phyloP scores from a whole-genome alignment of 2,113 vertebrate genomes.

The Otis tarda region DNA sequence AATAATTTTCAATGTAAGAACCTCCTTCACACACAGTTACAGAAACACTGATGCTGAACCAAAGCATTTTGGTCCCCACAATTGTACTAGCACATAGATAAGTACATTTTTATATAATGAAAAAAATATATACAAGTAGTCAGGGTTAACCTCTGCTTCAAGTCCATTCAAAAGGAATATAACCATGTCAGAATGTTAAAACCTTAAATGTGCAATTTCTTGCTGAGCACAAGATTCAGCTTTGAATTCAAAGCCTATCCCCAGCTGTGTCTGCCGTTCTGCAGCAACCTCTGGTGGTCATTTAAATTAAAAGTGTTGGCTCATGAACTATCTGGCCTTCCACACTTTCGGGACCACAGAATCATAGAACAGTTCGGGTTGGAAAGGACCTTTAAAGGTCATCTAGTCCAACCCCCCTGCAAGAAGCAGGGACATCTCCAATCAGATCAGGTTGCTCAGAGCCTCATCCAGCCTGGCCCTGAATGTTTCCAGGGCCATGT shows the following conservation, averaged over 20 bases:
- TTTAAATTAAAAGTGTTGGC: neutral
- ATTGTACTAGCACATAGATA: neutral
- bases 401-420: no score
- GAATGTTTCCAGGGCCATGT: no score
- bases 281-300: constrained; percentile 58
- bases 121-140: neutral
- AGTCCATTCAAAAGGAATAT: neutral
- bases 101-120: neutral
- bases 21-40: neutral
- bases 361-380: no score
- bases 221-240: neutral
- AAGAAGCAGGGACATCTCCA: no score
- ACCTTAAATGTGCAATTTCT: neutral
- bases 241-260: neutral
- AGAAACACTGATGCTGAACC: neutral
- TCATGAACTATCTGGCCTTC: neutral
- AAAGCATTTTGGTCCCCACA: neutral
- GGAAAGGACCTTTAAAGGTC: no score
- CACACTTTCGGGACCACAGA: neutral
- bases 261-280: neutral
- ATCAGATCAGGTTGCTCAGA: no score
- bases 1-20: neutral
- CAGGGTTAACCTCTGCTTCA: neutral
- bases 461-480: no score
- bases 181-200: neutral